phyloP scores from a whole-genome alignment of 2,888 invertebrate genomes.

The Hermaeophaga mercurialis region DNA sequence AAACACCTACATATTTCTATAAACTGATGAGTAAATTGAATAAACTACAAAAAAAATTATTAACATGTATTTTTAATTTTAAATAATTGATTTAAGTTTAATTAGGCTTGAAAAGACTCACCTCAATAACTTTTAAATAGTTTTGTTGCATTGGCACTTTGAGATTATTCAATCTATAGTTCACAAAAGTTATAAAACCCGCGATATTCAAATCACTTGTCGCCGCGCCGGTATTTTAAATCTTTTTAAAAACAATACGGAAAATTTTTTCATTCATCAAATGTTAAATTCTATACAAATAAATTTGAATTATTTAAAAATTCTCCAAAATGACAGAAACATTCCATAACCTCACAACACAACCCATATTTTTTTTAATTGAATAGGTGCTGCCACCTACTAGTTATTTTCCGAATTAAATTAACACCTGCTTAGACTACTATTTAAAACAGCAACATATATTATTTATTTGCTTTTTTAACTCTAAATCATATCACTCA shows the following conservation, averaged over 20 bases:
- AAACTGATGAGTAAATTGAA: too few relatives aligned
- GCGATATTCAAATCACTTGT: slow-evolving; percentile 3
- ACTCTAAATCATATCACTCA: too few relatives aligned
- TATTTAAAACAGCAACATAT: too few relatives aligned
- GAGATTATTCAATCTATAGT: slow-evolving; percentile 9
- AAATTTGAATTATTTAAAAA: slow-evolving; percentile 36
- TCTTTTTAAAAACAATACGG: slow-evolving; percentile 19
- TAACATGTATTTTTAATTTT: too few relatives aligned
- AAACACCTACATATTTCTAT: too few relatives aligned
- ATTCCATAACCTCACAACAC: slow-evolving; percentile 29
- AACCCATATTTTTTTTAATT: slow-evolving; percentile 9
- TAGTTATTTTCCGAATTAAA: not conserved
- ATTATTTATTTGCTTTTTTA: too few relatives aligned
- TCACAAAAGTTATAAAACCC: slow-evolving; percentile 7
- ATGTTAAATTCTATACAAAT: slow-evolving; percentile 26
- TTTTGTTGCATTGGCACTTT: slow-evolving; percentile 20
- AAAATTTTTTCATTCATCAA: slow-evolving; percentile 26
- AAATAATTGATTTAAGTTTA: too few relatives aligned
- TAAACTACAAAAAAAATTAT: too few relatives aligned
- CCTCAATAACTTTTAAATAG: slow-evolving; percentile 3
- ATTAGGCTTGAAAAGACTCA: slow-evolving; percentile 2
- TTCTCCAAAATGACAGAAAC: slow-evolving; percentile 34
- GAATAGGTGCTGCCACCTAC: not conserved
- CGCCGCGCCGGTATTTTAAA: slow-evolving; percentile 15
- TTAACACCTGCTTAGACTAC: too few relatives aligned